These are phyloP conservation scores for Ifrita kowaldi DNA, from an alignment of 2,113 vertebrate species.

Conservation along the genomic window DNA sequence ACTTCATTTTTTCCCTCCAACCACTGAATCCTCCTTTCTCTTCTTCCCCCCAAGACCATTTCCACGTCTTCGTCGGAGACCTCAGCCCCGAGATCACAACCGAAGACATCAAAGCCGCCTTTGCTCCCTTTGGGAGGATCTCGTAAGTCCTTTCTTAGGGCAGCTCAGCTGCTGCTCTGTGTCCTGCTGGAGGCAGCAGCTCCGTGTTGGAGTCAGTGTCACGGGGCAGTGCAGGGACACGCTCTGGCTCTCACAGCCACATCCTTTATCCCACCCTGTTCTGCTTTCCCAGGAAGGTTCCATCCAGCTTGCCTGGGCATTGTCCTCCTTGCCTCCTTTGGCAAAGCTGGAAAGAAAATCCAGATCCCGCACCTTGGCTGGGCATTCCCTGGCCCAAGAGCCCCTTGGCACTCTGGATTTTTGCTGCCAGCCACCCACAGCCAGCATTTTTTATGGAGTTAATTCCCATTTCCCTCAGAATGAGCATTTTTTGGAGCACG, in stretches of 20 bases:
- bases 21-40: constrained; percentile 34
- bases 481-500: background rate
- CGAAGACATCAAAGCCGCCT: constrained; percentile 97
- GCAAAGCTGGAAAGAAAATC: background rate
- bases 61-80: constrained; percentile 98
- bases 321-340: background rate
- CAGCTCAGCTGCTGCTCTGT: background rate
- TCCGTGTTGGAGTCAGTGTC: background rate
- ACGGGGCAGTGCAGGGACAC: background rate
- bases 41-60: constrained; percentile 84
- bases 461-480: background rate
- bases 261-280: background rate
- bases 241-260: rapidly evolving
- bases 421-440: background rate
- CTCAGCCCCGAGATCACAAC: constrained; percentile 98
- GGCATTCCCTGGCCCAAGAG: background rate
- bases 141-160: constrained; percentile 83
- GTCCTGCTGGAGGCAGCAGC: background rate
- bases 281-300: background rate
- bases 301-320: background rate
- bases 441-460: background rate
- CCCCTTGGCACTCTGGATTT: background rate
- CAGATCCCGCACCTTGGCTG: background rate
- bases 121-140: constrained; percentile 96
- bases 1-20: background rate